Evolutionary conservation across 2,888 invertebrate species (phyloP), one percentile per base, ranked within the genome.

Genomic region (Plusia festucae): DNA sequence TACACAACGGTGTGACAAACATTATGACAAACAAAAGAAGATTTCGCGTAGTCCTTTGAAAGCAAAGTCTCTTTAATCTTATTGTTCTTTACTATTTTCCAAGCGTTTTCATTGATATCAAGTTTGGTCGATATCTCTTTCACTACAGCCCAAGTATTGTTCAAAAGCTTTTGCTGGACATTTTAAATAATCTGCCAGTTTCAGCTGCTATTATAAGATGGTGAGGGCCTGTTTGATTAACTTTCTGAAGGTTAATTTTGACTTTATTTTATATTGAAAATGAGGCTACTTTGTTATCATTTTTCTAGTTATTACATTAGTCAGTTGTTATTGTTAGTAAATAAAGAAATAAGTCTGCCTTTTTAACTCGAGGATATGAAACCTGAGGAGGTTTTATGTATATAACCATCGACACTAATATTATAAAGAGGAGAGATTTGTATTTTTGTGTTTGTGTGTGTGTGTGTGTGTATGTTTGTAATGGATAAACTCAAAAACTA

Each of bases 1-100:
- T 79, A 81, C 85, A 52, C 16, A 34, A 40, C 85, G 81, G 89
- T 89, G 86, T 85, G 65, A 88, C 51, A 54, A 80, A 60, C 62
- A 68, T 81, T 85, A 84, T 86, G 82, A 81, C 80, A 85, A 82
- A 87, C 86, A 87, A 85, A 83, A 86, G 85, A 85, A 86, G 86
- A 89, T 87, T 88, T 85, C 81, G 32, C 80, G 73, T 75, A 85
- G 86, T 87, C 83, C 83, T 87, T 86, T 88, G 83, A 85, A 85
- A 86, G 85, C 84, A 82, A 82, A 86, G 82, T 78, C 87, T 86
- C 81, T 88, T 79, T 89, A 89, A 91, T 91, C 88, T 88, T 90
- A 90, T 90, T 90, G 89, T 89, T 84, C 84, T 88, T 86, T 85
- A 85, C 81, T 87, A 83, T 88, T 85, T 85, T 77, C 76, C 77